Conservation (phyloP, 2,797 vertebrate species). For the Syngnathus acus region DNA sequence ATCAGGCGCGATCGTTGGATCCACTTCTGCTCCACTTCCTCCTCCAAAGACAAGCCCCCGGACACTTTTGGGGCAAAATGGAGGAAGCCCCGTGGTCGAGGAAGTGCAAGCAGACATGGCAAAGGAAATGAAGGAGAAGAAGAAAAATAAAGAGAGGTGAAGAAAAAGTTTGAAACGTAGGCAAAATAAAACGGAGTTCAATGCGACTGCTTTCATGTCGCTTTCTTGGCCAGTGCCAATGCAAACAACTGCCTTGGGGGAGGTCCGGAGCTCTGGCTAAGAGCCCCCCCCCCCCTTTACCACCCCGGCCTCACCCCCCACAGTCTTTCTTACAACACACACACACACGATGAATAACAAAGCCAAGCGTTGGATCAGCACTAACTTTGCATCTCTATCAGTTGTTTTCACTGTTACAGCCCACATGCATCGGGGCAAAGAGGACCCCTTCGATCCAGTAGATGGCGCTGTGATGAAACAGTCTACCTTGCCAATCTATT, state of each 20-base stretch:
- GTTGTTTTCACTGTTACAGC: not conserved
- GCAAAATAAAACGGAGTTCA: constrained; percentile 44
- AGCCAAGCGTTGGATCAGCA: constrained; percentile 13
- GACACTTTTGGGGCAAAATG: constrained; percentile 14
- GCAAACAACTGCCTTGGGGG: constrained; percentile 56
- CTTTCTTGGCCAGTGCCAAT: constrained; percentile 56
- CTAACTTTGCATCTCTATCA: not conserved
- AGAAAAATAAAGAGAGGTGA: constrained; percentile 28
- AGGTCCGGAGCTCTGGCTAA: constrained; percentile 45
- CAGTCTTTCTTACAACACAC: constrained; percentile 1
- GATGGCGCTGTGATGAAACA: too few species aligned
- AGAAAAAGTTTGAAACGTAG: constrained; percentile 39
- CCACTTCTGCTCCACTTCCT: constrained; percentile 51
- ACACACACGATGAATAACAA: constrained; percentile 59
- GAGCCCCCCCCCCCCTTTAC: not conserved
- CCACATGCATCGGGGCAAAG: too few species aligned
- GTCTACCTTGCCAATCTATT: not conserved
- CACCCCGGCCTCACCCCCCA: constrained; percentile 35
- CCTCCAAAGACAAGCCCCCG: constrained; percentile 20
- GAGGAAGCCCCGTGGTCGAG: constrained; percentile 14
- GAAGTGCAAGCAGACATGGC: constrained; percentile 20
- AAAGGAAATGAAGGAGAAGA: constrained; percentile 26
- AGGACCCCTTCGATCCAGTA: not conserved
- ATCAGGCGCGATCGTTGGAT: constrained; percentile 55
- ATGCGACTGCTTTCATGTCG: constrained; percentile 59